These are phyloP conservation scores for Clarias laeviceps DNA, from an alignment of 2,797 vertebrate species.

Conservation along the genomic window DNA sequence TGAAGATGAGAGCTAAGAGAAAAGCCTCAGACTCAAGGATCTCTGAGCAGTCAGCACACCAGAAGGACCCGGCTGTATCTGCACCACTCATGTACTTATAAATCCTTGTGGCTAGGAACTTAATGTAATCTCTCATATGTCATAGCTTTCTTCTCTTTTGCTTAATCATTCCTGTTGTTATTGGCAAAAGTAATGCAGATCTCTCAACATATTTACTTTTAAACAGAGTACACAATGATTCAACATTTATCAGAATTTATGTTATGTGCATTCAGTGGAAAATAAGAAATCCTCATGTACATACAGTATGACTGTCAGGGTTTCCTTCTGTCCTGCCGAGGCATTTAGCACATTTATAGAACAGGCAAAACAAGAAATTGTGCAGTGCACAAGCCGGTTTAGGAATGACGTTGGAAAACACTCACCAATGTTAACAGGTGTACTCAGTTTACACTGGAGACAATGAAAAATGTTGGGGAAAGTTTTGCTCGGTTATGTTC, in stretches of 20 bases:
- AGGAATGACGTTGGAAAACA: not conserved
- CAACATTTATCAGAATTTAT: not conserved
- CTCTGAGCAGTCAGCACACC: not conserved
- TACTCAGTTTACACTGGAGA: conserved; percentile 1
- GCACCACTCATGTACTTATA: conserved; percentile 6
- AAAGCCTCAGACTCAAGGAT: not conserved
- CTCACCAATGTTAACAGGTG: not conserved
- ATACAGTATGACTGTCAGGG: not conserved
- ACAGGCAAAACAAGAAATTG: conserved; percentile 15
- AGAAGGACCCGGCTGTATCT: conserved; percentile 19
- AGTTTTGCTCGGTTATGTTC: conserved; percentile 9
- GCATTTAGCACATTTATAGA: not conserved
- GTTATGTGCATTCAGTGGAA: not conserved
- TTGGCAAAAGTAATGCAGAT: not conserved
- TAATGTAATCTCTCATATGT: not conserved
- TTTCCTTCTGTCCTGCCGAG: not conserved
- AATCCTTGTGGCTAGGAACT: not conserved
- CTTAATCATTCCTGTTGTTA: not conserved
- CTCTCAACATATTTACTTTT: conserved; percentile 1
- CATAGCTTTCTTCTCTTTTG: not conserved
- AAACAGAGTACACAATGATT: not conserved
- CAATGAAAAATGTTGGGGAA: not conserved
- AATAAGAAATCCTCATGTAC: not conserved
- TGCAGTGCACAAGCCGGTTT: conserved; percentile 2
- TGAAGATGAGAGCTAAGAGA: conserved; percentile 49